Evolutionary conservation across 1,140 invertebrate genomes (phyloP).

Genomic region (Drosophila funebris): DNA sequence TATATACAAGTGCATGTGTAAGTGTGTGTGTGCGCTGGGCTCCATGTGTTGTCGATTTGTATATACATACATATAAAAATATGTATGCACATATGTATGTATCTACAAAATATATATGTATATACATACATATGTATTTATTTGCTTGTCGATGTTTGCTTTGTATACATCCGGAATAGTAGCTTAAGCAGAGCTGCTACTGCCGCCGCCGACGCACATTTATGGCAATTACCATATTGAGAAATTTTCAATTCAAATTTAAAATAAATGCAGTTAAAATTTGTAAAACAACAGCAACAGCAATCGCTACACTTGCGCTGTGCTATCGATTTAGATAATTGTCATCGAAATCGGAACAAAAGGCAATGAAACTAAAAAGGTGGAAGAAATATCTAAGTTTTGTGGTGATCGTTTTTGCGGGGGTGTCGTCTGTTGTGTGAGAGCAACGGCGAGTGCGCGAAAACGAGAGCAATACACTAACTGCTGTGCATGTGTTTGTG

Average conservation of each 20-base stretch:
- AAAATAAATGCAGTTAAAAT: not conserved
- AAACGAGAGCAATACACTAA: not conserved
- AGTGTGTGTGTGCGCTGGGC: conserved; percentile 19
- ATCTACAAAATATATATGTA: conserved; percentile 3
- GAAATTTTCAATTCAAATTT: conserved; percentile 78
- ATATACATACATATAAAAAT: conserved; percentile 11
- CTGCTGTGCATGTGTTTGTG: not conserved
- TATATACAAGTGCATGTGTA: not conserved
- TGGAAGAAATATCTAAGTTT: not conserved
- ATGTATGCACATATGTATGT: conserved; percentile 2
- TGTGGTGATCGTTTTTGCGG: conserved; percentile 21
- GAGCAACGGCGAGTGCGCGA: conserved; percentile 1
- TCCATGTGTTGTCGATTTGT: conserved; percentile 50
- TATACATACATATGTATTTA: conserved; percentile 27
- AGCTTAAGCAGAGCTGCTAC: conserved; percentile 45
- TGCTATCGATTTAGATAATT: not conserved
- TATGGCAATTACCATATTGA: conserved; percentile 81
- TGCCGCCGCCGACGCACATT: conserved; percentile 63
- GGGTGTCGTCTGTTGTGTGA: conserved; percentile 18
- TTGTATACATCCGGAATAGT: conserved; percentile 79
- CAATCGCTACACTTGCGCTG: conserved; percentile 4
- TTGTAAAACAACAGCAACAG: not conserved
- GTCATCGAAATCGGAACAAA: conserved; percentile 14
- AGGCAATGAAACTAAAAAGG: conserved; percentile 10
- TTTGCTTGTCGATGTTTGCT: conserved; percentile 53